A percentile compares a stretch with the other conserved stretches of the same genome.
These are phyloP conservation scores for Indri indri DNA, from an alignment of 2,113 vertebrate genomes.

Conservation along the genomic window DNA sequence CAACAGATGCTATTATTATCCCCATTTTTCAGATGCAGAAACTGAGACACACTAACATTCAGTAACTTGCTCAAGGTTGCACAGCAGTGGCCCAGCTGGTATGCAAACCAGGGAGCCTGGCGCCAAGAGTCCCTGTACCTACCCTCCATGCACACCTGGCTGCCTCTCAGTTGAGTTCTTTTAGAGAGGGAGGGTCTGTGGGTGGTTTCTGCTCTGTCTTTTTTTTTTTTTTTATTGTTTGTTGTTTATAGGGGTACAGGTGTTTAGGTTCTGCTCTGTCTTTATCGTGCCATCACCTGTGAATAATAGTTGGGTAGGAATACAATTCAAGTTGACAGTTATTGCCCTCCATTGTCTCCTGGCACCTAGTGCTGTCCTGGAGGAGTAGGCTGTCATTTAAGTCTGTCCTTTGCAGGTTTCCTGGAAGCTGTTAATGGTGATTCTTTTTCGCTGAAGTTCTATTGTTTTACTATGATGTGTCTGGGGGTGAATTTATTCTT, in stretches of 20 bases:
- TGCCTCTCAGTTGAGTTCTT: background rate
- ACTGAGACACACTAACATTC: background rate
- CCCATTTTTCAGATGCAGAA: background rate
- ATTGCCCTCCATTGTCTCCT: background rate
- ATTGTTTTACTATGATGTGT: background rate
- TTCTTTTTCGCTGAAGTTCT: background rate
- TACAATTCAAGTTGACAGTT: background rate
- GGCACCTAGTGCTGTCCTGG: background rate
- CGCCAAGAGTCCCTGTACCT: background rate
- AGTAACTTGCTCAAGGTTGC: background rate
- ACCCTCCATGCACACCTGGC: accelerated
- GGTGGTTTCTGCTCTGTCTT: background rate
- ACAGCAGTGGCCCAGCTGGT: background rate
- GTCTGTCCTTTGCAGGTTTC: background rate
- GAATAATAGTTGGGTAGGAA: background rate
- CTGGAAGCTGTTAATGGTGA: background rate
- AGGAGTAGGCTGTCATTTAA: background rate
- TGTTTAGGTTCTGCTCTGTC: background rate
- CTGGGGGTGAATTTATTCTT: background rate
- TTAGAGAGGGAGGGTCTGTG: background rate
- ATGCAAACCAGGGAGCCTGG: background rate
- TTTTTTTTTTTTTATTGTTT: background rate
- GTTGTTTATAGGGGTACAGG: no score
- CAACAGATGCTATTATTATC: background rate
- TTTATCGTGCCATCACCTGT: background rate